phyloP scores from a whole-genome alignment of 2,797 vertebrate species.

The Orestias chungarensis region DNA sequence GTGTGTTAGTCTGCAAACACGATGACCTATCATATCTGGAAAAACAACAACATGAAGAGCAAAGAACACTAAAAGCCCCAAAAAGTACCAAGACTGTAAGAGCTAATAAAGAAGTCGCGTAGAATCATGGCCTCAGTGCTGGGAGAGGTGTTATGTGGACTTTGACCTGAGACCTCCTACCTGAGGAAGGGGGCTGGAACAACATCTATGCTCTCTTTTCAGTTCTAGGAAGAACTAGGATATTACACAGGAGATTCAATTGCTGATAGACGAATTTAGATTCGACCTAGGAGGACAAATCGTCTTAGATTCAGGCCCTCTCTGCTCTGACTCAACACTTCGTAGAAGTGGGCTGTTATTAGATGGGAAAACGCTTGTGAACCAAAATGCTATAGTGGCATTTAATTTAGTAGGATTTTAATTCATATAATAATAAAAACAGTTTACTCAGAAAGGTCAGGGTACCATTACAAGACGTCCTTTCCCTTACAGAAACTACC shows the following conservation, averaged over 20 bases:
- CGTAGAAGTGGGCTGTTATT: neutral
- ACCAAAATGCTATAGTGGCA: neutral
- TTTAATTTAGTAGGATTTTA: neutral
- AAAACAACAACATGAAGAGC: conserved; percentile 8
- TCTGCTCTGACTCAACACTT: neutral
- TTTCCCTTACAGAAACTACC: neutral
- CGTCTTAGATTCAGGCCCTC: neutral
- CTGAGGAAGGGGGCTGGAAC: neutral
- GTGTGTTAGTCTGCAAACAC: conserved; percentile 36
- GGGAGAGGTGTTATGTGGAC: neutral
- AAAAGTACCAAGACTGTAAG: neutral
- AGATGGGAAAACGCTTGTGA: neutral
- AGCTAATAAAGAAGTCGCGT: neutral
- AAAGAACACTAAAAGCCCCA: conserved; percentile 6
- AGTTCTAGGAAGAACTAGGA: neutral
- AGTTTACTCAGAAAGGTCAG: neutral
- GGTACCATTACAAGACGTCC: neutral
- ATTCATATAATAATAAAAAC: too few species aligned
- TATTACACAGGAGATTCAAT: neutral
- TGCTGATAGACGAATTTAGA: neutral
- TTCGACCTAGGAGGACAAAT: neutral
- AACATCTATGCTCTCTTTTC: neutral
- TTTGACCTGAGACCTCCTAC: neutral
- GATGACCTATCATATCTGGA: conserved; percentile 23
- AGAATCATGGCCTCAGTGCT: neutral